Evolutionary conservation across 2,797 vertebrate species (phyloP), one percentile per base, ranked within the genome.

Genomic region (Perodicticus potto): DNA sequence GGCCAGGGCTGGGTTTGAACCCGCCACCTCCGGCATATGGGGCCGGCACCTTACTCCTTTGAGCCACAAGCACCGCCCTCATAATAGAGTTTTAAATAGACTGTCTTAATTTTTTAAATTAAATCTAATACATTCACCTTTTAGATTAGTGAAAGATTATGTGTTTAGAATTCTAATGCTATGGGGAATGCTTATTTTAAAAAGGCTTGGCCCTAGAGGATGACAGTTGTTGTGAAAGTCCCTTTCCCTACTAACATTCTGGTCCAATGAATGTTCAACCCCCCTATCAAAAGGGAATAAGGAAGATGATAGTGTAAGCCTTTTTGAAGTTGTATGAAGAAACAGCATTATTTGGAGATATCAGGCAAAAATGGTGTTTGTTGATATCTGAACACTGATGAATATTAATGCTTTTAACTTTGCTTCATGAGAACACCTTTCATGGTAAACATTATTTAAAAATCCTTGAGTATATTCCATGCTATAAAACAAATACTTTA

Each of bases 381-480:
- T 78, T 85, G 3, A 29, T 55, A n/a, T 29, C 40, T 70, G 84
- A 86, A 74, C n/a, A 34, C 82, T 86, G 49, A 83, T 94, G 57
- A 94, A 69, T 93, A 76, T 2, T 86, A 70, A 86, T 92, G n/a
- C 27, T 77, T 86, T 80, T 74, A 73, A 74, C 22, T 93, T 74
- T 82, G 32, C 55, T 91, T 86, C 89, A 17, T 77, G 74, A 74
- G 94, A 86, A 65, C 37, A 86, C 4, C 14, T 94, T 89, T 86
- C 80, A 61, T 40, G 13, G 65, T 81, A 84, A 94, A 53, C 59
- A 72, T 67, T 67, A 95, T 84, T 94, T 73, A 61, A 93, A 96
- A 88, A 59, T 61, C 43, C 13, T 89, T 82, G n/a, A 84, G 3
- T 76, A n/a, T 49, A 45, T 84, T 90, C 20, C 22, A 70, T 43